Evolutionary conservation across 2,888 invertebrate species (phyloP).

Genomic region (Hydrotaea diabolus): DNA sequence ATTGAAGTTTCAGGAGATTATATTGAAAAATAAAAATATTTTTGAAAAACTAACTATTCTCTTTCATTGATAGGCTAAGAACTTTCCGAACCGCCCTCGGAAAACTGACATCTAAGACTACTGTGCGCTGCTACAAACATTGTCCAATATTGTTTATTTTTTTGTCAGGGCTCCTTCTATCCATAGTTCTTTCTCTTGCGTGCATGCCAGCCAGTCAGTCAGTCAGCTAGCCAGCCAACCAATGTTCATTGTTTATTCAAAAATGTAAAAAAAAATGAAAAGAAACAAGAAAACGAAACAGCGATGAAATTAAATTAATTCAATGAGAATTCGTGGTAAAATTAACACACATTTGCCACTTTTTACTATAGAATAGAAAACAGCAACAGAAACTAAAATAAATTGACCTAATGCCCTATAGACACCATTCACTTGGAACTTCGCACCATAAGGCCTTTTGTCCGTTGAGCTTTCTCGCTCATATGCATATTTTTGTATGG

Average conservation of each 20-base stretch:
- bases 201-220: too few relatives aligned
- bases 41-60: too few relatives aligned
- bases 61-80: too few relatives aligned
- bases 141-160: conserved; percentile 8
- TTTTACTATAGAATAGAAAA: conserved; percentile 29
- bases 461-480: background rate
- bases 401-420: conserved; percentile 63
- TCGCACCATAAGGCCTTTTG: background rate
- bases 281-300: conserved; percentile 15
- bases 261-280: conserved; percentile 31
- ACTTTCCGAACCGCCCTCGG: too few relatives aligned
- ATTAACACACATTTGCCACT: conserved; percentile 64
- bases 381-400: conserved; percentile 36
- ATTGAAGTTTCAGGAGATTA: too few relatives aligned
- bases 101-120: too few relatives aligned
- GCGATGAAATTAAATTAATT: conserved; percentile 60
- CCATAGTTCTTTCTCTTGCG: conserved; percentile 5
- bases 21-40: too few relatives aligned
- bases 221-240: background rate
- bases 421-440: conserved; percentile 48
- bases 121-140: background rate
- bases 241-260: conserved; percentile 59
- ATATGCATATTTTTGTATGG: conserved; percentile 43
- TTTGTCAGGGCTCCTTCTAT: background rate
- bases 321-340: conserved; percentile 63